Conservation (phyloP, 2,113 vertebrate species). For the Mirounga angustirostris region DNA sequence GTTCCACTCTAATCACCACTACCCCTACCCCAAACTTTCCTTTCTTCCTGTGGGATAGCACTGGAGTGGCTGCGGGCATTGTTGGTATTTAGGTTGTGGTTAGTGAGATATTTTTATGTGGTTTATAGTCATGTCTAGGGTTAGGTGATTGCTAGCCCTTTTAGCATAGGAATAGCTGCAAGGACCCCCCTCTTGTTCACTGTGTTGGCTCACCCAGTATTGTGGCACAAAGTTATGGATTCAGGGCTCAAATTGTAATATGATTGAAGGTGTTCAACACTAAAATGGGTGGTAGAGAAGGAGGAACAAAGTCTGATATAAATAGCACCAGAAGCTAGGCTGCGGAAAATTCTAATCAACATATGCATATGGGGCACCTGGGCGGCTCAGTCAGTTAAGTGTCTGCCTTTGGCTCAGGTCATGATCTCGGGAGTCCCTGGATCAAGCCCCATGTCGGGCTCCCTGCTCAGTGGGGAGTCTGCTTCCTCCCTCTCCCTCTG, state of each 20-base stretch:
- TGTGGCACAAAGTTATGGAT: neutral
- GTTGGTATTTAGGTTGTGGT: neutral
- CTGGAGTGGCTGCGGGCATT: neutral
- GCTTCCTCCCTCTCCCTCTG: neutral
- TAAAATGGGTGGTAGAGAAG: neutral
- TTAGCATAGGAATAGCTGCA: neutral
- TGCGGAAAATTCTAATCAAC: neutral
- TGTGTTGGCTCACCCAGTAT: neutral
- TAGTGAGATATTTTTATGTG: neutral
- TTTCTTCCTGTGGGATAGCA: neutral
- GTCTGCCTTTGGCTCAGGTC: neutral
- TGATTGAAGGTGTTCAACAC: neutral
- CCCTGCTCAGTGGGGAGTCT: neutral
- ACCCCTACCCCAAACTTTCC: neutral
- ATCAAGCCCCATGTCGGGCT: neutral
- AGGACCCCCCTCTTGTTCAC: accelerated
- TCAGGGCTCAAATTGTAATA: neutral
- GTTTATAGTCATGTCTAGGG: neutral
- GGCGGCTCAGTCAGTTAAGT: neutral
- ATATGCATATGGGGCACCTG: neutral
- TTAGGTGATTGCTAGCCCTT: neutral
- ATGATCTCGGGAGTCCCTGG: neutral
- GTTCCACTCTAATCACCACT: neutral
- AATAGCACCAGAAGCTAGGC: neutral
- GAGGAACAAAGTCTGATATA: neutral